Evolutionary conservation across 2,888 invertebrate genomes (phyloP).

Genomic region (Geophilus truncorum): DNA sequence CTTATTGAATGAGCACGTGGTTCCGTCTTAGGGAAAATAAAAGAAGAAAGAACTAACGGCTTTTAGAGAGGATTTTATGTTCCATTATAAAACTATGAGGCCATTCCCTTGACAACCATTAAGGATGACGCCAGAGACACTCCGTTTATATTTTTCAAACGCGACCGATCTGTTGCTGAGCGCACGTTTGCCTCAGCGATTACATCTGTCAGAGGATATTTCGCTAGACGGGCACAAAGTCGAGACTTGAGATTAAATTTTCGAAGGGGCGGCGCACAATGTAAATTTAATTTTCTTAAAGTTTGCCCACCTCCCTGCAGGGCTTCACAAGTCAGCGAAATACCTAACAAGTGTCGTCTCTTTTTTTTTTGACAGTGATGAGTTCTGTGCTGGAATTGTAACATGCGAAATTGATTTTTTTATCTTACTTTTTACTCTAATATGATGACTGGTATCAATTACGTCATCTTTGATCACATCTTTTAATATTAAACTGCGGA

Average conservation of each 20-base stretch:
- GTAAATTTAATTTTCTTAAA: slow-evolving; percentile 25
- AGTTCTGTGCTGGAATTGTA: neutral
- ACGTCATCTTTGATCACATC: no score
- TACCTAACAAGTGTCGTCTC: neutral
- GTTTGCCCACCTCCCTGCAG: neutral
- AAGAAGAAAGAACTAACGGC: neutral
- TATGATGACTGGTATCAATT: no score
- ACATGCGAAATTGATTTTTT: neutral
- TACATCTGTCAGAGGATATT: slow-evolving; percentile 24
- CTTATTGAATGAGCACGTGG: slow-evolving; percentile 19
- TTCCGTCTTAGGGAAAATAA: neutral
- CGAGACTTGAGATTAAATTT: slow-evolving; percentile 3
- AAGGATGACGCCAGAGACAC: neutral
- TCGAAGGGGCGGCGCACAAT: slow-evolving; percentile 20
- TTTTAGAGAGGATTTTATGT: slow-evolving; percentile 24
- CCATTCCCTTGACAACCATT: slow-evolving; percentile 13
- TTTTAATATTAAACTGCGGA: no score
- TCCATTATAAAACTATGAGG: slow-evolving; percentile 23
- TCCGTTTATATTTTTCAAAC: slow-evolving; percentile 8
- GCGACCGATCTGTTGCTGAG: slow-evolving; percentile 12
- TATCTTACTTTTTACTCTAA: no score
- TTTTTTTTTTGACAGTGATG: neutral
- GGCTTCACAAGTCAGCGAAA: neutral
- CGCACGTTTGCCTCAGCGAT: slow-evolving; percentile 18
- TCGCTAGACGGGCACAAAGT: slow-evolving; percentile 20